Percentiles rank a stretch among this genome's conserved stretches.
phyloP scores from a whole-genome alignment of 2,888 invertebrate species.

The Andrena bicolor region DNA sequence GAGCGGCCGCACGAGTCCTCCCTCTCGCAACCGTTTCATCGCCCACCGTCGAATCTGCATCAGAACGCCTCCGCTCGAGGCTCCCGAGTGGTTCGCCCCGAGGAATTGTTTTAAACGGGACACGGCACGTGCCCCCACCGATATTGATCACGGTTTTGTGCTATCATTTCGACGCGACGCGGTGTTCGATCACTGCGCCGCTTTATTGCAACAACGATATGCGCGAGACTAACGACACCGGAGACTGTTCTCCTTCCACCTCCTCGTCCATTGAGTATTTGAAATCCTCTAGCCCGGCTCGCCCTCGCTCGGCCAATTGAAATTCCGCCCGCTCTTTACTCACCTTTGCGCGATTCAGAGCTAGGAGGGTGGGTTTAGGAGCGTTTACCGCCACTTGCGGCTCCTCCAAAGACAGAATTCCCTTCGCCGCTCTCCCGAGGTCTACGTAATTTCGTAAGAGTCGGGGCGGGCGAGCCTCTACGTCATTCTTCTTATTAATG shows the following conservation, averaged over 20 bases:
- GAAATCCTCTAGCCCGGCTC: slow-evolving; percentile 30
- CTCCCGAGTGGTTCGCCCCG: slow-evolving; percentile 12
- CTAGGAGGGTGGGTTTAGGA: neutral
- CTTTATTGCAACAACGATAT: slow-evolving; percentile 60
- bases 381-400: neutral
- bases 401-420: neutral
- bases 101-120: neutral
- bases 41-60: too few species aligned
- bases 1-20: slow-evolving; percentile 23
- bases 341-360: slow-evolving; percentile 20
- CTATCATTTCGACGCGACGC: slow-evolving; percentile 42
- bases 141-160: slow-evolving; percentile 59
- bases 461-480: slow-evolving; percentile 1
- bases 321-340: slow-evolving; percentile 10
- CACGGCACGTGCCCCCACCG: slow-evolving; percentile 16
- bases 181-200: slow-evolving; percentile 41
- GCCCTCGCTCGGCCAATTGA: slow-evolving; percentile 19
- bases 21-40: too few species aligned
- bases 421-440: neutral
- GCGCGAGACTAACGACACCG: slow-evolving; percentile 36
- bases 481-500: slow-evolving; percentile 1
- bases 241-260: slow-evolving; percentile 16
- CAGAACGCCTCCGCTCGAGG: too few species aligned
- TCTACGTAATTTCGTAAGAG: slow-evolving; percentile 14
- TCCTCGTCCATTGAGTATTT: slow-evolving; percentile 57